phyloP scores from a whole-genome alignment of 2,113 vertebrate species.

The Centropus unirufus region DNA sequence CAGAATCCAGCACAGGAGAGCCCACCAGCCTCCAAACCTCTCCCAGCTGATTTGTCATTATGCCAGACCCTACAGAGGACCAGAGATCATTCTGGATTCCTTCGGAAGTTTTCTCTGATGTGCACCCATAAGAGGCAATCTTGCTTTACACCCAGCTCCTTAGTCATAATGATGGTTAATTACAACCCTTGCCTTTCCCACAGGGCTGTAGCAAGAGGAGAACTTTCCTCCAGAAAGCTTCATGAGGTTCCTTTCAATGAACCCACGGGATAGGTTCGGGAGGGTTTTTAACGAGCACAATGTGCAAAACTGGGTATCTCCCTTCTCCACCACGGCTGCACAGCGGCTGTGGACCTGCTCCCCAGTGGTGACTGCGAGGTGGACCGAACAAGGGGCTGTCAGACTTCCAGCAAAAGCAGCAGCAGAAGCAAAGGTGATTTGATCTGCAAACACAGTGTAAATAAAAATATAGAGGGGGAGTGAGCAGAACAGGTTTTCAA shows the following conservation, averaged over 20 bases:
- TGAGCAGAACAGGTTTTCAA: neutral
- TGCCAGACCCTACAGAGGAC: neutral
- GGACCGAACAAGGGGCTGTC: neutral
- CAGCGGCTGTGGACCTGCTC: neutral
- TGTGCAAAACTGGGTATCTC: neutral
- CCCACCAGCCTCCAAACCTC: neutral
- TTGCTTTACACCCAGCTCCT: neutral
- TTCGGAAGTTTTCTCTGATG: neutral
- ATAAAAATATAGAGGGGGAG: neutral
- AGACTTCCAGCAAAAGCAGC: neutral
- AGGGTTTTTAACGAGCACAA: neutral
- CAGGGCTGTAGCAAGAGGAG: neutral
- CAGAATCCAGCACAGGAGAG: neutral
- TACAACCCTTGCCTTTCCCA: neutral
- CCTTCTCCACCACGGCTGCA: neutral
- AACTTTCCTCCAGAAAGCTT: neutral
- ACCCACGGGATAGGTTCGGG: neutral
- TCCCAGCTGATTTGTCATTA: neutral
- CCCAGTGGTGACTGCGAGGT: neutral
- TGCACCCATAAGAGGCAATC: too few relatives aligned
- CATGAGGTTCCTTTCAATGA: neutral
- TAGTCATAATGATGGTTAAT: neutral
- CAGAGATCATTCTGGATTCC: neutral
- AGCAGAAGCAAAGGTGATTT: neutral
- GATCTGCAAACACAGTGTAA: neutral